phyloP scores from a whole-genome alignment of 2,113 vertebrate species.

The Mormoops blainvillei region DNA sequence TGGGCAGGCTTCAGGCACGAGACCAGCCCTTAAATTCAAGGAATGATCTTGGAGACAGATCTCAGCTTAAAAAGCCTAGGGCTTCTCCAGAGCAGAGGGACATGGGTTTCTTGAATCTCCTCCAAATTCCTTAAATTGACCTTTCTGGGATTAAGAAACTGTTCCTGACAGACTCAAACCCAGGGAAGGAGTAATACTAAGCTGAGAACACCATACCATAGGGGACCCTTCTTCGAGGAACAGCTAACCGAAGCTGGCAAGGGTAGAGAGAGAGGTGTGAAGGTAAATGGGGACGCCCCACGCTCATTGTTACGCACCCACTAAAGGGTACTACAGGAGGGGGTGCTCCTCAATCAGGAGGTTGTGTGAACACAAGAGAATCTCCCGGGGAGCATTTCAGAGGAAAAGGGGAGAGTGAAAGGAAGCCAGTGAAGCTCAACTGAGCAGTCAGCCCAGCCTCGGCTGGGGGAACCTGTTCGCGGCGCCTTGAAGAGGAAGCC shows the following conservation, averaged over 20 bases:
- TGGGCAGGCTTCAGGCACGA: not conserved
- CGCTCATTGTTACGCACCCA: not conserved
- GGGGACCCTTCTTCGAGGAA: not conserved
- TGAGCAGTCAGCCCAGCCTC: not conserved
- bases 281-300: not conserved
- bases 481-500: not conserved
- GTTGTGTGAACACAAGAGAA: not conserved
- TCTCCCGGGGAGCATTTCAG: not conserved
- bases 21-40: not conserved
- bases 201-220: not conserved
- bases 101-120: not conserved
- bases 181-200: not conserved
- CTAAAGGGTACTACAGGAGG: not conserved
- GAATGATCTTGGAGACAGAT: not conserved
- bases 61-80: not conserved
- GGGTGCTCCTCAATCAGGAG: not conserved
- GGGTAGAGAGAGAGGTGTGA: not conserved
- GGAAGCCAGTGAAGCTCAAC: not conserved
- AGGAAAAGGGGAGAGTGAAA: not conserved
- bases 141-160: not conserved
- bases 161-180: not conserved
- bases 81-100: not conserved
- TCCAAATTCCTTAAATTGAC: not conserved
- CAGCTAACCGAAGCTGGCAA: not conserved
- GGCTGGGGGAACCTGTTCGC: not conserved